Percentiles rank a stretch among this genome's conserved stretches.
Conservation (phyloP, 2,797 vertebrate species). For the Margarornis squamiger region DNA sequence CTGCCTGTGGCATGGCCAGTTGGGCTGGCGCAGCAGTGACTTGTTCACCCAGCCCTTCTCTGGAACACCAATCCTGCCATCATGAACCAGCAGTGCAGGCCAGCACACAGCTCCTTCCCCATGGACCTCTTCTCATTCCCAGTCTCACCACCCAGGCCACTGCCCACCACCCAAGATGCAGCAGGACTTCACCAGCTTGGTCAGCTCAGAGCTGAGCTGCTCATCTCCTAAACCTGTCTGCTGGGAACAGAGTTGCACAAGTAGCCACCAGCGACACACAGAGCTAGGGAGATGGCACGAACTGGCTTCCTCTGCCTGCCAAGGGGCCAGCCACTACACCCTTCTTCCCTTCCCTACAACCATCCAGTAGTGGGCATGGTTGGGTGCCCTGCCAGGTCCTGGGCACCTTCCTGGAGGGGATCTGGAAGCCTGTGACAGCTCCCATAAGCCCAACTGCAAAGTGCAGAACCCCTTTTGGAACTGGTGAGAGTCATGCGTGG, state of each 20-base stretch:
- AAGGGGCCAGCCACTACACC: neutral
- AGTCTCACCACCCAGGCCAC: neutral
- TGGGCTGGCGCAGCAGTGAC: neutral
- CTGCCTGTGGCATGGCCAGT: fast-evolving
- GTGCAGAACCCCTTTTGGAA: neutral
- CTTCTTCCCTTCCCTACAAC: neutral
- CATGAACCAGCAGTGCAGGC: neutral
- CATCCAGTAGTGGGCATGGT: neutral
- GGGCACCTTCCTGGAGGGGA: neutral
- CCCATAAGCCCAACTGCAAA: neutral
- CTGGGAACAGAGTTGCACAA: neutral
- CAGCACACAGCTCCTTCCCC: neutral
- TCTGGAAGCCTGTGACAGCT: neutral
- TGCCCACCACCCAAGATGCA: neutral
- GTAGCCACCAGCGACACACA: neutral
- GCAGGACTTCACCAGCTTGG: neutral
- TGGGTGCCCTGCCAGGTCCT: neutral
- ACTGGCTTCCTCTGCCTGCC: neutral
- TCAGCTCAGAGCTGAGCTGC: neutral
- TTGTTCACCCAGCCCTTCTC: neutral
- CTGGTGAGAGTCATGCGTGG: neutral
- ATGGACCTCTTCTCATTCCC: neutral
- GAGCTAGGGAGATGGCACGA: neutral
- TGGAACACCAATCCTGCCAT: neutral
- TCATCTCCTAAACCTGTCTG: neutral